Evolutionary conservation across 1,140 invertebrate genomes (phyloP).

Genomic region (Drosophila orosa): DNA sequence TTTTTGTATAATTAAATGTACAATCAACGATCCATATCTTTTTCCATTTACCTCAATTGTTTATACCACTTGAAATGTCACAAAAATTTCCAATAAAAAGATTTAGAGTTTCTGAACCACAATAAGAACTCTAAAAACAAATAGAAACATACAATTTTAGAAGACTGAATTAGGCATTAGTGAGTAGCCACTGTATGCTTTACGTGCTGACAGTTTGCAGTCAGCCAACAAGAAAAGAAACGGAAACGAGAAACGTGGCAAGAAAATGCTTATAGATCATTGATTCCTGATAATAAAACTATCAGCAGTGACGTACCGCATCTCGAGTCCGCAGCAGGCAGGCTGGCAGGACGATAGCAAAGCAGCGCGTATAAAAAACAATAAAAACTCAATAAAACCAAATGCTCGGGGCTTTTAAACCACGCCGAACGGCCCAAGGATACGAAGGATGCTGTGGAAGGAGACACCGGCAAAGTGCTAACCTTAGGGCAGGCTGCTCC

Average conservation of each 20-base stretch:
- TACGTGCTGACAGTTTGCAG: slow-evolving; percentile 58
- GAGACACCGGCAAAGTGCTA: slow-evolving; percentile 69
- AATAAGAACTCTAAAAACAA: background rate
- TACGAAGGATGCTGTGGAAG: slow-evolving; percentile 35
- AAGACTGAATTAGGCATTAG: background rate
- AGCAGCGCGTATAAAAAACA: slow-evolving; percentile 73
- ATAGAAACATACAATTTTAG: background rate
- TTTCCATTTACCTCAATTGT: background rate
- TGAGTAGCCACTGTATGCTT: slow-evolving; percentile 23
- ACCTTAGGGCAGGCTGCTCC: slow-evolving; percentile 37
- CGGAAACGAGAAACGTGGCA: slow-evolving; percentile 51
- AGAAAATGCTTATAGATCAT: slow-evolving; percentile 75
- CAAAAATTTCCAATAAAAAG: no score
- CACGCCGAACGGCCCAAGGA: slow-evolving; percentile 53
- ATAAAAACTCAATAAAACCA: slow-evolving; percentile 82
- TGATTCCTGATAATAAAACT: slow-evolving; percentile 81
- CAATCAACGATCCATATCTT: background rate
- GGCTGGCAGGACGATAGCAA: slow-evolving; percentile 18
- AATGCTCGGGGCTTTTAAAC: slow-evolving; percentile 79
- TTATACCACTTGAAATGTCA: background rate
- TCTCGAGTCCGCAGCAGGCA: slow-evolving; percentile 31
- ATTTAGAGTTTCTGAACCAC: background rate
- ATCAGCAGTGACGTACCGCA: slow-evolving; percentile 62
- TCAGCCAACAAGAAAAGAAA: slow-evolving; percentile 21
- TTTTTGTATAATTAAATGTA: background rate